Evolutionary conservation across 2,888 invertebrate species (phyloP).

Genomic region (Diarsia rubi): DNA sequence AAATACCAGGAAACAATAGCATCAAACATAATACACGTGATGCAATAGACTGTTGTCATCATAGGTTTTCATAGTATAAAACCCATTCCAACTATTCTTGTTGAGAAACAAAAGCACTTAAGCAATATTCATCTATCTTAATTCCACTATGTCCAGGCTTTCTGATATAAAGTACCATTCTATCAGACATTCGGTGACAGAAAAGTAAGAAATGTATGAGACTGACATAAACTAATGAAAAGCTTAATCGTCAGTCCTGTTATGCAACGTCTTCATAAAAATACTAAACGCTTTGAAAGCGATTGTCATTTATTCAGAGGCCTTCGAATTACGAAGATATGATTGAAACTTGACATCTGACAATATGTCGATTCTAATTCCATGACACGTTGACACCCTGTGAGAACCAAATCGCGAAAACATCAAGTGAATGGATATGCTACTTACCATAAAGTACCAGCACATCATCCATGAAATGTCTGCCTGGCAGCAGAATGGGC

Average conservation of each 20-base stretch:
- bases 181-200: neutral
- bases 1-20: constrained; percentile 2
- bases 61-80: neutral
- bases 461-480: constrained; percentile 39
- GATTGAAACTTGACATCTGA: neutral
- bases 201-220: neutral
- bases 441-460: constrained; percentile 41
- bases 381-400: too few species aligned
- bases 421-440: neutral
- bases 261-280: too few species aligned
- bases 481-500: constrained; percentile 32
- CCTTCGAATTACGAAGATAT: too few species aligned
- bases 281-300: too few species aligned
- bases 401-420: neutral
- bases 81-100: neutral
- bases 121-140: neutral
- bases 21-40: neutral
- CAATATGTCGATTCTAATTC: neutral
- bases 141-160: neutral
- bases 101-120: neutral
- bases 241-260: too few species aligned
- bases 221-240: neutral
- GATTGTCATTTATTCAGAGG: too few species aligned
- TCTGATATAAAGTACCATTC: neutral
- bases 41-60: neutral